Base-by-base conservation (phyloP, 2,888 invertebrate species). In the Dryobotodes eremita region DNA sequence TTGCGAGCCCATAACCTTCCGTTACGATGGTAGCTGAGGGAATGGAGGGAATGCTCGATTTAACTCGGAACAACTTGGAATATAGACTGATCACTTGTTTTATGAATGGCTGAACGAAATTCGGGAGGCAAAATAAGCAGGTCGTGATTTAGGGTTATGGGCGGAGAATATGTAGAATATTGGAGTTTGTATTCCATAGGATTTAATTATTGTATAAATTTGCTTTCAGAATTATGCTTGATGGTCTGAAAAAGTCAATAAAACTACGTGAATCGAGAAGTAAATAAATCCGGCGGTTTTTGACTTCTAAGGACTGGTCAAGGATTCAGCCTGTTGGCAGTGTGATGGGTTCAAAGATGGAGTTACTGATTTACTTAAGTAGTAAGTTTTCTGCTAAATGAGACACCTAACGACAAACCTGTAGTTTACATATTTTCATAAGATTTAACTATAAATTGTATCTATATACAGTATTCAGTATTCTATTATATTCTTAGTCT, bases 31-130 rank as follows among this genome's bases (percentile, higher is more conserved):
- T 46, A 50, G 46, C 66, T 75, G 53, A 74, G 57, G 23, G 62
- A 53, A 79, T 68, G 87, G 57, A 74, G 57, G 26, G 65, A 48
- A 79, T 68, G 87, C 75, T 48, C 87, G 80, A 88, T 87, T 88
- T 77, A 89, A 85, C 85, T 75, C 71, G 31, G 59, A 59, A 75
- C 64, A 77, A 81, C 79, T 80, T 77, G 36, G 46, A 65, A 80
- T 73, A 78, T 77, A 76, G 69, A 61, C 78, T 72, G 73, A 80
- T 84, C 79, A 66, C 70, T 77, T 64, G 68, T 76, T 82, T 84
- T 74, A 80, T 75, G 88, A 79, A 80, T 76, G 80, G 53, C 70
- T 84, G 65, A 65, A 75, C 57, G 48, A 59, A 73, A 79, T 78
- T 71, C 13, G 50, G 62, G n/a, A 57, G 26, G 23, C 72, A 85